Percentiles rank a stretch among this genome's conserved stretches.
phyloP scores from a whole-genome alignment of 2,797 vertebrate genomes.

The Brotula barbata region DNA sequence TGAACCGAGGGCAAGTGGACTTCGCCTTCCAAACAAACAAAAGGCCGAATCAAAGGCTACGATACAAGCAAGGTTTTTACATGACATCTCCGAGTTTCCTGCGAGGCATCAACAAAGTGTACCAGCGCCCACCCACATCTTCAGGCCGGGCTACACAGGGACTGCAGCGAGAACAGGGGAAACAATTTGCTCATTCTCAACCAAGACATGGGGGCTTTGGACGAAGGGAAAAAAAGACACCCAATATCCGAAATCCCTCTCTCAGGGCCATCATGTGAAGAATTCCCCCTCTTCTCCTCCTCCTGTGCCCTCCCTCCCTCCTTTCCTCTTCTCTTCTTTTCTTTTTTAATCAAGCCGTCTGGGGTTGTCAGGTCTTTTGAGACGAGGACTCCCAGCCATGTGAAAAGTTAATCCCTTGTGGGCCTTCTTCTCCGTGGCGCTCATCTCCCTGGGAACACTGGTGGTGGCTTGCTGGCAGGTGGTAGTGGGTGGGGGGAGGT shows the following conservation, averaged over 20 bases:
- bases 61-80: constrained; percentile 11
- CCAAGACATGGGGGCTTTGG: constrained; percentile 74
- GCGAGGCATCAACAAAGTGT: constrained; percentile 50
- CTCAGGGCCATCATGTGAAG: constrained; percentile 84
- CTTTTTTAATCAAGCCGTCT: constrained; percentile 89
- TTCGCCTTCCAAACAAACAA: background rate
- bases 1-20: too few species aligned
- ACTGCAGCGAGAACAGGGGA: constrained; percentile 68
- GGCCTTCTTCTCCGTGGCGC: constrained; percentile 79
- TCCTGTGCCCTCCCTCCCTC: constrained; percentile 57
- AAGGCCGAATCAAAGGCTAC: constrained; percentile 14
- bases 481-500: constrained; percentile 51
- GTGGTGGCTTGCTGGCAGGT: constrained; percentile 74
- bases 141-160: constrained; percentile 51
- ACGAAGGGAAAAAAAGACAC: constrained; percentile 76
- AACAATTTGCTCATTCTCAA: constrained; percentile 83
- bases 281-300: constrained; percentile 75
- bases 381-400: constrained; percentile 85
- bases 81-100: constrained; percentile 45
- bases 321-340: constrained; percentile 76
- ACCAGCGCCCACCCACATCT: constrained; percentile 71
- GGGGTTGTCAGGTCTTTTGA: constrained; percentile 87
- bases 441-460: constrained; percentile 87
- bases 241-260: constrained; percentile 85
- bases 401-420: constrained; percentile 88